These are phyloP conservation scores for Aphis gossypii DNA, from an alignment of 1,140 invertebrate species.

Conservation along the genomic window DNA sequence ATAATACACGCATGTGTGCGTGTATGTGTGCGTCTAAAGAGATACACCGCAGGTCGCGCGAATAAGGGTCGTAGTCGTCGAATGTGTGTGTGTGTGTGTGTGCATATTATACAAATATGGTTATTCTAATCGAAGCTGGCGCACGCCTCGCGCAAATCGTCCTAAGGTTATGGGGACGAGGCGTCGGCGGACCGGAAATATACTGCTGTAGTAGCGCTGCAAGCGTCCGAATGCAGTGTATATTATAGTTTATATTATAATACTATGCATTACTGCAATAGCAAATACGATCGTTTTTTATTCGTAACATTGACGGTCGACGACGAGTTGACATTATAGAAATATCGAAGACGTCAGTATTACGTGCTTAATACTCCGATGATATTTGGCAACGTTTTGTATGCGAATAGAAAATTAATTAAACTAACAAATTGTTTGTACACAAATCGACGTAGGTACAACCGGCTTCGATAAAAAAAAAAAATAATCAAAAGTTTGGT, in stretches of 20 bases:
- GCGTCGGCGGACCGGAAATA: constrained; percentile 16
- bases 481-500: no score
- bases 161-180: not conserved
- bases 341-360: no score
- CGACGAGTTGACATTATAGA: no score
- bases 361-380: no score
- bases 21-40: constrained; percentile 20
- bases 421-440: no score
- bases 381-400: no score
- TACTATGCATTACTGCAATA: not conserved
- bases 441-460: no score
- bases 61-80: not conserved
- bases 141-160: constrained; percentile 47
- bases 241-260: not conserved
- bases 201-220: not conserved
- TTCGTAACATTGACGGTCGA: not conserved
- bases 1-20: not conserved
- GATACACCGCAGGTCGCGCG: constrained; percentile 40
- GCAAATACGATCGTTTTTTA: not conserved
- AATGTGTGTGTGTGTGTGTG: not conserved
- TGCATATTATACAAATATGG: constrained; percentile 16
- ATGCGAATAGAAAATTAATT: no score
- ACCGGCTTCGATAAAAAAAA: no score
- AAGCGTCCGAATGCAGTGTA: not conserved
- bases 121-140: constrained; percentile 51